phyloP scores from a whole-genome alignment of 2,113 vertebrate species.

The Seriola quinqueradiata region DNA sequence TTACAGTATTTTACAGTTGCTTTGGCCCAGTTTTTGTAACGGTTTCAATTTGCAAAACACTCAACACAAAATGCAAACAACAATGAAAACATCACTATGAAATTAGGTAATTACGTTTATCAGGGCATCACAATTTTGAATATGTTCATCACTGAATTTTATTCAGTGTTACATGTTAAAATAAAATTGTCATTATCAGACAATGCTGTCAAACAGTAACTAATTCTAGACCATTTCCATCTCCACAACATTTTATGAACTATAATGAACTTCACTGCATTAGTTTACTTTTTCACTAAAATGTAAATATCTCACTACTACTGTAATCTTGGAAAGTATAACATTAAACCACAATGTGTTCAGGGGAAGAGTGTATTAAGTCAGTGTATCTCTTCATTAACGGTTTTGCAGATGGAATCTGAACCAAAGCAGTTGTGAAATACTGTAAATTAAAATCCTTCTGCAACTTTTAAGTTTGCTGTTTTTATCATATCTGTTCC shows the following conservation, averaged over 20 bases:
- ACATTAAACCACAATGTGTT: not conserved
- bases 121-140: not conserved
- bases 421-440: slow-evolving; percentile 43
- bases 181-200: not conserved
- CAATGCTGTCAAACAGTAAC: not conserved
- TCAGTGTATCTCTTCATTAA: not conserved
- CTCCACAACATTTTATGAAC: not conserved
- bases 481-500: slow-evolving; percentile 51
- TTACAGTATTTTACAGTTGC: slow-evolving; percentile 28
- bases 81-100: not conserved
- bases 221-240: not conserved
- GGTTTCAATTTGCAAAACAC: slow-evolving; percentile 7
- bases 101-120: not conserved
- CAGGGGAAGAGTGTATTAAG: not conserved
- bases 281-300: not conserved
- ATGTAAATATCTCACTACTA: not conserved
- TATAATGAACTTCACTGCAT: not conserved
- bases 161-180: not conserved
- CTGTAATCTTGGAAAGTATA: not conserved
- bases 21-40: slow-evolving; percentile 41
- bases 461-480: not conserved
- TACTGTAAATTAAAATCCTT: slow-evolving; percentile 21
- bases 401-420: not conserved
- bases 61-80: not conserved
- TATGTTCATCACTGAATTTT: not conserved